phyloP scores from a whole-genome alignment of 2,797 vertebrate species.

The Gymnoscopelus microlampas region DNA sequence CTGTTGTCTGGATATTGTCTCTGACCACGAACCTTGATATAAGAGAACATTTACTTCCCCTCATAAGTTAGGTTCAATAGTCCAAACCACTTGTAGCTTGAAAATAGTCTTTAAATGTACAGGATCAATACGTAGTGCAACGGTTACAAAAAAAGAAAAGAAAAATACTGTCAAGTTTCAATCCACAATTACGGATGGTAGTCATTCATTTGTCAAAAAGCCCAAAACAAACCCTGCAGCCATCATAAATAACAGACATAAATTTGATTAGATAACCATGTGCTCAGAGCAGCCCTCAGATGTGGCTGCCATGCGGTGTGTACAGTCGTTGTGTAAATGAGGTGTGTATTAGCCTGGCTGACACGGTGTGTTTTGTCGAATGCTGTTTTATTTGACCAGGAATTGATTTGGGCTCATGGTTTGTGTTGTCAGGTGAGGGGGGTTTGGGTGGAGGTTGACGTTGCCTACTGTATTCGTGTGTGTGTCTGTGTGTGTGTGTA shows the following conservation, averaged over 20 bases:
- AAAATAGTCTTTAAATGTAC: not conserved
- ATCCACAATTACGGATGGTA: too few relatives aligned
- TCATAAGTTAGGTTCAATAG: too few relatives aligned
- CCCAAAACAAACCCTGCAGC: too few relatives aligned
- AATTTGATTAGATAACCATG: too few relatives aligned
- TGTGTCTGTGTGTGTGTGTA: constrained; percentile 42
- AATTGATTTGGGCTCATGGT: constrained; percentile 4
- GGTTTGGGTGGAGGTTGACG: constrained; percentile 9
- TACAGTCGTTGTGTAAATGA: constrained; percentile 3
- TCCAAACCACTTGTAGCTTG: too few relatives aligned
- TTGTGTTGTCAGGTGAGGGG: constrained; percentile 21
- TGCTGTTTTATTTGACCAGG: constrained; percentile 25
- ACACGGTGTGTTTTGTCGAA: constrained; percentile 10
- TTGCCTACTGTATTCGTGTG: constrained; percentile 5
- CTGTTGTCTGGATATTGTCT: too few relatives aligned
- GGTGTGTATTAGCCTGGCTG: not conserved
- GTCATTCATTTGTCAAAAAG: too few relatives aligned
- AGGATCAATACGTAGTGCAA: not conserved
- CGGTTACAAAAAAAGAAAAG: too few relatives aligned
- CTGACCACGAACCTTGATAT: too few relatives aligned
- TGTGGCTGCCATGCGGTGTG: constrained; percentile 36
- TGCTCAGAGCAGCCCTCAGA: not conserved
- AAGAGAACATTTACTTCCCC: too few relatives aligned
- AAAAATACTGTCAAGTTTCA: too few relatives aligned
- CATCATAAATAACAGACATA: too few relatives aligned